phyloP scores from a whole-genome alignment of 2,888 invertebrate genomes.

The Coenonympha glycerion region DNA sequence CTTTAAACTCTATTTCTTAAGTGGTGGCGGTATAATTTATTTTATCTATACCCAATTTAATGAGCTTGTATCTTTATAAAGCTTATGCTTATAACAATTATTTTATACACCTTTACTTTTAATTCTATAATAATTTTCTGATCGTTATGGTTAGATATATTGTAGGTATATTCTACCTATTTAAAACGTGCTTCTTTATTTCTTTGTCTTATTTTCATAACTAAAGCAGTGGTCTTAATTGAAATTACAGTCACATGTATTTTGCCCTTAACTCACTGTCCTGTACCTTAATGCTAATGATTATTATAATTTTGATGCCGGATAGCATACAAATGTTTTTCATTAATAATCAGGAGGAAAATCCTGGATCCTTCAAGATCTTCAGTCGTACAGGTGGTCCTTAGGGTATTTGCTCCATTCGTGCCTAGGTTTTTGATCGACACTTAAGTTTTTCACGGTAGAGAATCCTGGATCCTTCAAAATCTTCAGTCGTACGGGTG shows the following conservation, averaged over 20 bases:
- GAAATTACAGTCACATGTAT: constrained; percentile 12
- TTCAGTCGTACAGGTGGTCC: constrained; percentile 14
- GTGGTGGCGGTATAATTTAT: no score
- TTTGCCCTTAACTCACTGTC: constrained; percentile 12
- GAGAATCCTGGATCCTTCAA: constrained; percentile 18
- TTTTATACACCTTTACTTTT: no score
- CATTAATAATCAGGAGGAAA: constrained; percentile 21
- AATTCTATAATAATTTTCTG: no score
- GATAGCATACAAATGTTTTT: constrained; percentile 16
- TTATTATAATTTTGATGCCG: constrained; percentile 11
- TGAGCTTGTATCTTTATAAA: no score
- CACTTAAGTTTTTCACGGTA: not conserved
- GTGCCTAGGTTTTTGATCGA: not conserved
- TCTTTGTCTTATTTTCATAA: not conserved
- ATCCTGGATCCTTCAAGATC: constrained; percentile 16
- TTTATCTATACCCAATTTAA: no score
- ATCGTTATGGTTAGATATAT: no score
- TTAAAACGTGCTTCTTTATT: not conserved
- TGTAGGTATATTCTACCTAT: no score
- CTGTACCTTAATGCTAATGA: constrained; percentile 12
- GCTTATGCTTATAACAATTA: no score
- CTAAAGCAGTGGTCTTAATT: constrained; percentile 1
- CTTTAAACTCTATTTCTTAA: no score
- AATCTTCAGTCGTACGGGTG: constrained; percentile 12
- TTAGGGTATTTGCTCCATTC: constrained; percentile 1